These are phyloP conservation scores for Conops quadrifasciatus DNA, from an alignment of 2,888 invertebrate genomes.

Conservation along the genomic window DNA sequence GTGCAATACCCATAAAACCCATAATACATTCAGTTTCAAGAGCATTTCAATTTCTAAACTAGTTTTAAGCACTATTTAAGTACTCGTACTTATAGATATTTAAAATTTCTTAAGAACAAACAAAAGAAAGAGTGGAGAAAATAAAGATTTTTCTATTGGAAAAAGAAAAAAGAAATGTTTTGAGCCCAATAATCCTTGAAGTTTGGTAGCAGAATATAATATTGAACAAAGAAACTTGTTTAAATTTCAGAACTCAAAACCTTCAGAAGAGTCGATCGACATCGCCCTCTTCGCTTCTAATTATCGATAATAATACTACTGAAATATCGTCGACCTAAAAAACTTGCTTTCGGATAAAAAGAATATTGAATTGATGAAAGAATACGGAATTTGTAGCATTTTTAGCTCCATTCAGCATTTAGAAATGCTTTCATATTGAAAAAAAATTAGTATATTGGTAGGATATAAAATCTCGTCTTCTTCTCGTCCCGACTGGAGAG, in stretches of 20 bases:
- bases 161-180: conserved; percentile 47
- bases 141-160: conserved; percentile 48
- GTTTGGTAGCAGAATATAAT: conserved; percentile 53
- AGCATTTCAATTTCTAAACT: conserved; percentile 29
- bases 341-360: neutral
- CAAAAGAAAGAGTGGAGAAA: conserved; percentile 44
- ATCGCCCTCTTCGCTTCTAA: no score
- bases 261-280: no score
- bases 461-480: no score
- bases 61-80: conserved; percentile 43
- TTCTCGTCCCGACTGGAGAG: no score
- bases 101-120: conserved; percentile 39
- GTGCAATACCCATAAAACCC: conserved; percentile 28
- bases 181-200: conserved; percentile 56
- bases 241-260: no score
- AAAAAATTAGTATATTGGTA: no score
- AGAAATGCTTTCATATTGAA: no score
- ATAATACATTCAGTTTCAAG: conserved; percentile 36
- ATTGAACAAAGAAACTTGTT: conserved; percentile 11
- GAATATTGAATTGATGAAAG: no score
- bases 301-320: no score
- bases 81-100: conserved; percentile 35
- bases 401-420: no score
- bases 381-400: no score
- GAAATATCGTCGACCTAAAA: no score